Conservation (phyloP, 2,888 invertebrate species). For the Athrips mouffetella region DNA sequence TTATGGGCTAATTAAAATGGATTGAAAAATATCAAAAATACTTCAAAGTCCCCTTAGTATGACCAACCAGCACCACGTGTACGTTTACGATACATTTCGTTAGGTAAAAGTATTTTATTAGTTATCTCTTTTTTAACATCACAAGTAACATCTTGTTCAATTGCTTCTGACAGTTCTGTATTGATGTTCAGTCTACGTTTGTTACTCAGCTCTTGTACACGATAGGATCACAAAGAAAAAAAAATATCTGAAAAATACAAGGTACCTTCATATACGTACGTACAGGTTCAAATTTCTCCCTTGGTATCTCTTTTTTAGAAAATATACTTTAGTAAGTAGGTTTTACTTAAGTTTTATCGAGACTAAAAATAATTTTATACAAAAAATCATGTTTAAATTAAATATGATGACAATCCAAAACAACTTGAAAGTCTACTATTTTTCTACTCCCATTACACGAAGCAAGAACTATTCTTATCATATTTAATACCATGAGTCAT, state of each 20-base stretch:
- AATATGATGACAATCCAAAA: no score
- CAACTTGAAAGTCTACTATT: constrained; percentile 22
- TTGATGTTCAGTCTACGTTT: constrained; percentile 37
- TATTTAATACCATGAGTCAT: constrained; percentile 38
- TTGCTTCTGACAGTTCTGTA: constrained; percentile 26
- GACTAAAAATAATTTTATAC: no score
- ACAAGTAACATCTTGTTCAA: not conserved
- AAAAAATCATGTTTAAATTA: no score
- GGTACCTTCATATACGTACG: not conserved
- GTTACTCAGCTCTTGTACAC: constrained; percentile 46
- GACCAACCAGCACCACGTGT: no score
- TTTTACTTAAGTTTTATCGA: no score
- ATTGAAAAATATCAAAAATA: no score
- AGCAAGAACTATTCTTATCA: constrained; percentile 33
- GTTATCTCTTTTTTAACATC: not conserved
- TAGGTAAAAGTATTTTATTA: not conserved
- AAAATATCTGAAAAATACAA: constrained; percentile 44
- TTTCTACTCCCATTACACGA: constrained; percentile 30
- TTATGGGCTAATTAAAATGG: not conserved
- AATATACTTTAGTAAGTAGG: no score
- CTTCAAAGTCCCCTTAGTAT: no score
- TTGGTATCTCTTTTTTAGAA: not conserved
- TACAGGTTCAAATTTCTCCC: constrained; percentile 13
- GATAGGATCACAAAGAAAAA: constrained; percentile 49
- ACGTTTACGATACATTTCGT: not conserved